A percentile compares a stretch with the other conserved stretches of the same genome.
These are phyloP conservation scores for Arctocebus calabarensis DNA, from an alignment of 2,797 vertebrate species.

Conservation along the genomic window DNA sequence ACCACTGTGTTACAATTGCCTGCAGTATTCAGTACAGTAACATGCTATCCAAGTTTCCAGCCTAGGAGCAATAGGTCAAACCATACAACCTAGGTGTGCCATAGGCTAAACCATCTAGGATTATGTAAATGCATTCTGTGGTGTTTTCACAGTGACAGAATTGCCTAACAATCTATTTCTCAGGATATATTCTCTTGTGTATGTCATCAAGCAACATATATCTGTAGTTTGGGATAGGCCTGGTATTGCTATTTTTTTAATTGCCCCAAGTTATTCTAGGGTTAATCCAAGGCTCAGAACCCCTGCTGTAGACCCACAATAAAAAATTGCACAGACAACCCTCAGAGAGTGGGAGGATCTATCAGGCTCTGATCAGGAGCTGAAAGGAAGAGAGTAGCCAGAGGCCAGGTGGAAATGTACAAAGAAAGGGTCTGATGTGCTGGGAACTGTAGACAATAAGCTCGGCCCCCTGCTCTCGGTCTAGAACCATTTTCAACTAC, in stretches of 20 bases:
- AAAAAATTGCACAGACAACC: neutral
- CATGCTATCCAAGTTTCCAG: too few relatives aligned
- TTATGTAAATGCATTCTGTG: neutral
- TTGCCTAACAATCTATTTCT: neutral
- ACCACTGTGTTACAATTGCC: neutral
- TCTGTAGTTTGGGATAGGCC: neutral
- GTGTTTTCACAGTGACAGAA: neutral
- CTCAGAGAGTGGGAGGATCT: neutral
- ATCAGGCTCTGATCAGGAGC: neutral
- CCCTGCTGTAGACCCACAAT: neutral
- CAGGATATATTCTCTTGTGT: too few relatives aligned
- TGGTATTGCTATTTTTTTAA: neutral
- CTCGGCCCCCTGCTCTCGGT: neutral
- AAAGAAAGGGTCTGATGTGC: neutral
- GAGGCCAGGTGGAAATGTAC: neutral
- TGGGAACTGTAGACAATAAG: neutral
- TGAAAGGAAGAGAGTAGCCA: neutral
- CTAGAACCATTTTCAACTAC: neutral
- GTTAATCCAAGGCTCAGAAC: neutral
- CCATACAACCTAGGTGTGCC: neutral
- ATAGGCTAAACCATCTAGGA: neutral
- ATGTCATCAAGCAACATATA: neutral
- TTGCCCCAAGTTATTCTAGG: neutral
- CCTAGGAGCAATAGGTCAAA: neutral
- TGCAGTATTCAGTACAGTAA: neutral